Conservation (phyloP, 30 jellyfish, hydroid and myxozoan genomes). For the Phacellophora camtschatica region DNA sequence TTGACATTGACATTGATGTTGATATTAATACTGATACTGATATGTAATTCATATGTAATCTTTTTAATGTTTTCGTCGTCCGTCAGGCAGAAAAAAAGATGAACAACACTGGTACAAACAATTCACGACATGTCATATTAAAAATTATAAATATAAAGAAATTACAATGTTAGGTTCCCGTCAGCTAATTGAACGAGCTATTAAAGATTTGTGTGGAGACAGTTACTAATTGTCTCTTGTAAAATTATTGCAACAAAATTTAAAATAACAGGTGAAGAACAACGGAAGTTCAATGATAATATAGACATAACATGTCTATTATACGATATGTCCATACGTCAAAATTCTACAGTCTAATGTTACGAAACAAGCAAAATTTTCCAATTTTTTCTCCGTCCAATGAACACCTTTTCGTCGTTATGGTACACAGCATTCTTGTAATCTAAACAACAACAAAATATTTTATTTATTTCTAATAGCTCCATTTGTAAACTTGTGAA, state of each 20-base stretch:
- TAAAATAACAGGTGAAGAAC: too few species aligned
- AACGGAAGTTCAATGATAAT: too few species aligned
- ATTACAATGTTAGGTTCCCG: not conserved
- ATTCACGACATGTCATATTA: constrained; percentile 46
- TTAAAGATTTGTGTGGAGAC: constrained; percentile 9
- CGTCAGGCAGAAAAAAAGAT: not conserved
- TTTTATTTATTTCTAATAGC: too few species aligned
- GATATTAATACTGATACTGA: too few species aligned
- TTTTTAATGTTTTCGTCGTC: not conserved
- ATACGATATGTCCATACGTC: constrained; percentile 42
- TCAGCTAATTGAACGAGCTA: constrained; percentile 1
- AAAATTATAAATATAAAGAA: constrained; percentile 1
- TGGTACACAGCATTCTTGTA: constrained; percentile 70
- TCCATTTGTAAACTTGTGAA: too few species aligned
- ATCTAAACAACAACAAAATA: too few species aligned
- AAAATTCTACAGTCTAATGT: constrained; percentile 4
- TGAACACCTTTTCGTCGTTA: not conserved
- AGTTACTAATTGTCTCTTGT: not conserved
- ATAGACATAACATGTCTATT: too few species aligned
- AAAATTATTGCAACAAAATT: too few species aligned
- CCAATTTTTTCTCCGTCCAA: constrained; percentile 16
- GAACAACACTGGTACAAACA: not conserved
- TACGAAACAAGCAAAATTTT: not conserved
- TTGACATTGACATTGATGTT: too few species aligned
- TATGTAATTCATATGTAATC: too few species aligned